Base-by-base conservation (phyloP, 2,888 invertebrate species). In the Kryphioiulus occultus region DNA sequence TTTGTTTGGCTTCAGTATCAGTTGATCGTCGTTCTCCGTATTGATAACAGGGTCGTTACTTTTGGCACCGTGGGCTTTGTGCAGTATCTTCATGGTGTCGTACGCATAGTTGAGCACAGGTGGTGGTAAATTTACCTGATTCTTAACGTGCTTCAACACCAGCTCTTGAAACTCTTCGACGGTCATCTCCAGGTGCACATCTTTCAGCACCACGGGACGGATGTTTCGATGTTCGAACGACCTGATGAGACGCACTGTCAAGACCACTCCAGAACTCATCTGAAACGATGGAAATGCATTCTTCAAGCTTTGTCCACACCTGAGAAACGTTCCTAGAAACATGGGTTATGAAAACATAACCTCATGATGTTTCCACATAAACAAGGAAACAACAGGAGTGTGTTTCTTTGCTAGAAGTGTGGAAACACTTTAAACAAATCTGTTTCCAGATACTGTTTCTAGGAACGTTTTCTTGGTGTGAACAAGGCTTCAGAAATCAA, bases 211-310 rank as follows among this genome's bases (percentile, higher is more conserved):
- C n/a, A 91, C 85, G 86, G 91, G 91, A 88, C 91, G 91, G 85
- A 91, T 90, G 89, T 91, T 92, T 22, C 91, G 89, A 88, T 91
- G 91, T 87, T 91, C 91, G 89, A 92, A 92, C 5, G 92, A 92
- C 22, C 91, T 89, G 30, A 92, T 91, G 7, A 91, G 89, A 7
- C 91, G 90, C 15, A 91, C 90, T 12, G 91, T 91, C 15, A 91
- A 10, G 19, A 78, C 82, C 39, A 32, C 82, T 2, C 39, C 59
- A 26, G 42, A 35, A 86, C 44, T 26, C 86, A 86, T 86, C 78
- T 78, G 78, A 17, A 78, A 78, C 44, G 1, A 15, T 12, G 44
- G 15, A 44, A 44, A 44, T 44, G 1, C 15, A 15, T 12, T 0
- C 9, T 44, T 44, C 2, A n/a, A n/a, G n/a, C n/a, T n/a, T n/a